Conservation (phyloP, 2,888 invertebrate species). For the Sturmia bella region DNA sequence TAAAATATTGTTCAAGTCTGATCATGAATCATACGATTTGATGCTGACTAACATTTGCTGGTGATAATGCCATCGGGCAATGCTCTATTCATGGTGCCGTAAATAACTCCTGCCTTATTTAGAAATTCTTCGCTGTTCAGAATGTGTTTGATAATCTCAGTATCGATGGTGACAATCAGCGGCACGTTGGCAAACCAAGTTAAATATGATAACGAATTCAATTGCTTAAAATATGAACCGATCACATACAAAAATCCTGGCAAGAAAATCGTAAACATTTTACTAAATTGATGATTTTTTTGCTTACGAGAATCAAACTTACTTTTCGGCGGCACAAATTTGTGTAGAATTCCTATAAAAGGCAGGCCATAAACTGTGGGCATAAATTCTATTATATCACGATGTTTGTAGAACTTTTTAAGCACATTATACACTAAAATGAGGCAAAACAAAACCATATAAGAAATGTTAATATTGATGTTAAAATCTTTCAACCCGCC, state of each 20-base stretch:
- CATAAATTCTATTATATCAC: constrained; percentile 7
- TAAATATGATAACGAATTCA: constrained; percentile 43
- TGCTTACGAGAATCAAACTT: too few relatives aligned
- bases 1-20: not conserved
- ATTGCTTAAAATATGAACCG: constrained; percentile 34
- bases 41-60: constrained; percentile 50
- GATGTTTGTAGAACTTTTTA: constrained; percentile 12
- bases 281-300: not conserved
- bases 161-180: constrained; percentile 65
- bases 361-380: constrained; percentile 56
- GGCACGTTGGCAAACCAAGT: constrained; percentile 67
- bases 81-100: constrained; percentile 43
- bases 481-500: not conserved
- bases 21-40: not conserved
- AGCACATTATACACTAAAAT: not conserved
- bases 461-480: not conserved
- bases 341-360: constrained; percentile 47
- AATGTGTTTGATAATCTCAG: constrained; percentile 62
- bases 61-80: constrained; percentile 60
- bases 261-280: too few relatives aligned
- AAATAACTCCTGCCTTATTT: constrained; percentile 59
- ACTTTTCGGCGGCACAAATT: constrained; percentile 47
- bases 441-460: not conserved
- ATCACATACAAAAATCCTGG: constrained; percentile 30
- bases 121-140: constrained; percentile 66